Evolutionary conservation across 2,797 vertebrate genomes (phyloP), one percentile per base, ranked within the genome.

Genomic region (Onychomys leucogaster): DNA sequence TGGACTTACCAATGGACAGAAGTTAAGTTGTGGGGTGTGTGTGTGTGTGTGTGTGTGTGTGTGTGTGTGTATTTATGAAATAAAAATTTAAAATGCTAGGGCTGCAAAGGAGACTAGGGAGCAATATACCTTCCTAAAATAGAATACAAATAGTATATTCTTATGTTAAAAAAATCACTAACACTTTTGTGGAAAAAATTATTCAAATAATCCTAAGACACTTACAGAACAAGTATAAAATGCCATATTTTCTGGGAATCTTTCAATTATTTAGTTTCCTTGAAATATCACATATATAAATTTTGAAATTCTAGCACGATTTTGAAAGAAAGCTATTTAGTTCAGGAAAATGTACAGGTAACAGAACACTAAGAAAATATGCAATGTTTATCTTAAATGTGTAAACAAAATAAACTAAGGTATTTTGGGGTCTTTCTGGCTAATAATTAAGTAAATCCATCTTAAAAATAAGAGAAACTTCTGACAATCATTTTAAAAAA

Each of bases 1-100:
- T 92, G 73, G 88, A 89, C 59, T 69, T 90, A 93, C 65, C 75
- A 87, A 93, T 61, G 83, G 63, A 59, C n/a, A 97, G 91, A 87
- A 69, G 96, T 83, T 90, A 83, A 75, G 37, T 49, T 59, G 19
- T 34, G 23, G 17, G 1, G 81, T 57, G 52, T 83, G 80, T 82
- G 80, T 63, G n/a, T 82, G 23, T 59, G n/a, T 80, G 71, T 41
- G 37, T 43, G 73, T 75, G 71, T 43, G 21, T 76, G 75, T 49
- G 75, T 49, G 75, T 77, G 75, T 52, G 6, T 87, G 13, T 52
- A 52, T 32, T 95, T 93, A 81, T 65, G 11, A 93, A 94, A 71
- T n/a, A 19, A 34, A 85, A 46, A 87, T 92, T 25, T 25, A 85
- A 43, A 93, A 37, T 13, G 81, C 41, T 78, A 23, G 10, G 25